Base-by-base conservation (phyloP, 2,797 vertebrate species). In the Thamnophis elegans region DNA sequence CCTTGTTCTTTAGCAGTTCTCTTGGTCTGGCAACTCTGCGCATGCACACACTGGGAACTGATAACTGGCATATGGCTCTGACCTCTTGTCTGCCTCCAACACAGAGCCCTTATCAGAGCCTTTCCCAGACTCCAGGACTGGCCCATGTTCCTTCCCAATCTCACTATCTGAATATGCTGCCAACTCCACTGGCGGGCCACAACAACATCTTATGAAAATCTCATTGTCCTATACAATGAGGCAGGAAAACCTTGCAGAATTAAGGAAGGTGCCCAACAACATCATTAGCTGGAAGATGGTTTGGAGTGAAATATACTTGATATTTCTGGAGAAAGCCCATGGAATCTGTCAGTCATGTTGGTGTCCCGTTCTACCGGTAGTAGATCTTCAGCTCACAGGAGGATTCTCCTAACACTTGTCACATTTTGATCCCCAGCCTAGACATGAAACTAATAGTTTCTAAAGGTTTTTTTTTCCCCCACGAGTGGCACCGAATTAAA, bases 361-460 rank as follows among this genome's bases (percentile, higher is more conserved):
- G 68, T 90, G 65, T 93, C 94, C 89, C 68, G 85, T 93, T 93
- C 90, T 73, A 56, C 55, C 14, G 55, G 55, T 16, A 42, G 5
- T 60, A 18, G 92, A 94, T 85, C 4, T 32, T 90, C 89, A 22
- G 87, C 94, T 93, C 5, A 0, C 18, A 25, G 91, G 94, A 93
- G 88, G 93, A 92, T 87, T 94, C 91, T 93, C 94, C 73, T 93
- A 93, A 91, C 22, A 25, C 62, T 88, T 89, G 93, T 91, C 93
- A 88, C 85, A 18, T 91, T 94, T 96, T 92, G 93, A 56, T 95
- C 95, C 92, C 93, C 91, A 93, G 93, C 93, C 82, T 94, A 91
- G 94, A 42, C 94, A 95, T 91, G 93, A 95, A 95, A 91, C 95
- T 96, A 96, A 96, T 95, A 94, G 96, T 94, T 96, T 94, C 93